These are phyloP conservation scores for Congeria kusceri DNA, from an alignment of 2,888 invertebrate genomes.

Conservation along the genomic window DNA sequence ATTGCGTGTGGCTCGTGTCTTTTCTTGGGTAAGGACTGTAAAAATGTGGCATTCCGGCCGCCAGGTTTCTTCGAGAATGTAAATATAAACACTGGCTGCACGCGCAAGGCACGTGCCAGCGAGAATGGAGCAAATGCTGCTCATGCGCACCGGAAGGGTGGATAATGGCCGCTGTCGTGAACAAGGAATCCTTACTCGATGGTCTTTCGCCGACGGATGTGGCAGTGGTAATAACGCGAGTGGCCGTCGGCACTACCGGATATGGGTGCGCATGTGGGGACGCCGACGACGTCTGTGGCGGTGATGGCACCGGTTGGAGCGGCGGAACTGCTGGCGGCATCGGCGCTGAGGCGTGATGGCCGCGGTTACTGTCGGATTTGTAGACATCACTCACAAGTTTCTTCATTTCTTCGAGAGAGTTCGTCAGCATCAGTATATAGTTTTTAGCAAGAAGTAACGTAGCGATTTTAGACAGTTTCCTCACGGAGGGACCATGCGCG, in stretches of 20 bases:
- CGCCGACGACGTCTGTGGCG: conserved; percentile 41
- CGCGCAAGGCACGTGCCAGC: conserved; percentile 75
- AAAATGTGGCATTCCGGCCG: conserved; percentile 33
- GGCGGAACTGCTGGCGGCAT: conserved; percentile 56
- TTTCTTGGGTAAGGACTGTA: conserved; percentile 55
- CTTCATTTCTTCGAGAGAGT: conserved; percentile 84
- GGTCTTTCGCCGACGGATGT: conserved; percentile 26
- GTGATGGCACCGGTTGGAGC: conserved; percentile 43
- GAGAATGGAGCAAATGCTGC: conserved; percentile 67
- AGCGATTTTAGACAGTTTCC: conserved; percentile 85
- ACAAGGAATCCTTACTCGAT: conserved; percentile 24
- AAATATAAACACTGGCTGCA: conserved; percentile 73
- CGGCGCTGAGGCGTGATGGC: conserved; percentile 21
- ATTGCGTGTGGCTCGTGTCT: conserved; percentile 37
- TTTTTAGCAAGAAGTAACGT: conserved; percentile 84
- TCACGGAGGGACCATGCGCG: conserved; percentile 84
- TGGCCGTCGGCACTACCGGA: conserved; percentile 45
- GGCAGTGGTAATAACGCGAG: conserved; percentile 15
- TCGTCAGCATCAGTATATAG: conserved; percentile 84
- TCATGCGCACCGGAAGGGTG: conserved; percentile 61
- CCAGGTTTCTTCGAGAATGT: conserved; percentile 52
- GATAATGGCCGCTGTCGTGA: conserved; percentile 32
- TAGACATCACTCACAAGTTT: conserved; percentile 83
- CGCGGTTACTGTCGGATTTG: conserved; percentile 63
- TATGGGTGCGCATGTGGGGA: conserved; percentile 40